phyloP scores from a whole-genome alignment of 2,797 vertebrate genomes.

The Pangasius larnaudii region DNA sequence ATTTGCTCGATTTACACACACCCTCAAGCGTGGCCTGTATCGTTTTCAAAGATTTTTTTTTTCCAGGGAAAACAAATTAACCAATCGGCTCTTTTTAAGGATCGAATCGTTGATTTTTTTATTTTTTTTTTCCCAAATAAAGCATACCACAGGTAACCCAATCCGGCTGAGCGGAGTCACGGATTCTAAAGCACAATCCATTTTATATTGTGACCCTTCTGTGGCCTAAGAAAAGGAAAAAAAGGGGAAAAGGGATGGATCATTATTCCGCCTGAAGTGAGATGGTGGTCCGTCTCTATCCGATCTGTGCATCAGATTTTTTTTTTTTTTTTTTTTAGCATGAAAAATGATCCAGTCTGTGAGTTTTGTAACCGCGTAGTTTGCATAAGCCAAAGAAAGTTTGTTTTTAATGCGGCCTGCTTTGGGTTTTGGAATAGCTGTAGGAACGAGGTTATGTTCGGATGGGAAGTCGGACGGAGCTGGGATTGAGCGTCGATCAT shows the following conservation, averaged over 20 bases:
- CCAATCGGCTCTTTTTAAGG: slow-evolving; percentile 46
- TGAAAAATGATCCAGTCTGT: slow-evolving; percentile 35
- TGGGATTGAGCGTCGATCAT: background rate
- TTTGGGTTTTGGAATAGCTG: background rate
- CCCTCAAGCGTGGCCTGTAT: slow-evolving; percentile 24
- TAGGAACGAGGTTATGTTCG: background rate
- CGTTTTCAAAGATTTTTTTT: slow-evolving; percentile 45
- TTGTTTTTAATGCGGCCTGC: slow-evolving; percentile 30
- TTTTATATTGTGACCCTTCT: slow-evolving; percentile 49
- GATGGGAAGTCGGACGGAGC: background rate
- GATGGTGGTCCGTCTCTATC: background rate
- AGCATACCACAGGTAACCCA: slow-evolving; percentile 40
- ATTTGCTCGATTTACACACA: slow-evolving; percentile 8
- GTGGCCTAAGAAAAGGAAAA: background rate
- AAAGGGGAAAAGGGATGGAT: background rate
- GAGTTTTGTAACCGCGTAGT: slow-evolving; percentile 42
- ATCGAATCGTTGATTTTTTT: slow-evolving; percentile 15
- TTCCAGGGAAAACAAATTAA: slow-evolving; percentile 30
- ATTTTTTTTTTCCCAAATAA: slow-evolving; percentile 13
- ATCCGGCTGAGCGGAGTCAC: slow-evolving; percentile 24
- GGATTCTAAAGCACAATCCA: slow-evolving; percentile 51
- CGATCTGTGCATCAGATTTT: too few species aligned
- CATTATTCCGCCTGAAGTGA: background rate
- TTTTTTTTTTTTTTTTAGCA: slow-evolving; percentile 12
- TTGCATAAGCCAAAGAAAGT: slow-evolving; percentile 17